Evolutionary conservation across 1,140 invertebrate species (phyloP).

Genomic region (Ceratosolen solmsi): DNA sequence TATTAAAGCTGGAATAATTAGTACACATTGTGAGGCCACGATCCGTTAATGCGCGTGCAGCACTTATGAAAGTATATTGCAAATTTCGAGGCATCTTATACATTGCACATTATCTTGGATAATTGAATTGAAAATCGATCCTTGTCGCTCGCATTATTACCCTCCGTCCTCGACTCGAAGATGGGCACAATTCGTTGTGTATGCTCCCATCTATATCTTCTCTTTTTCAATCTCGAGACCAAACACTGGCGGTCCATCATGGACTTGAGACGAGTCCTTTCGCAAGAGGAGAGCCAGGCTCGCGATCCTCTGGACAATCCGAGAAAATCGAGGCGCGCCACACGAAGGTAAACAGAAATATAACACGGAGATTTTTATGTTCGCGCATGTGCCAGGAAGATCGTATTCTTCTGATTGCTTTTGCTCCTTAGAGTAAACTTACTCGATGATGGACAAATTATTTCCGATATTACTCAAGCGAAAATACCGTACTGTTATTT

Average conservation of each 20-base stretch:
- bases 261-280: background rate
- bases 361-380: slow-evolving; percentile 24
- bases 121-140: slow-evolving; percentile 48
- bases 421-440: slow-evolving; percentile 31
- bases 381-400: background rate
- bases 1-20: too few species aligned
- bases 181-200: background rate
- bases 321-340: slow-evolving; percentile 25
- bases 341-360: slow-evolving; percentile 39
- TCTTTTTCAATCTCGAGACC: slow-evolving; percentile 41
- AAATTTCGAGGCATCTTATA: background rate
- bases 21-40: too few species aligned
- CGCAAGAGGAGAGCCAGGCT: background rate
- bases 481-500: slow-evolving; percentile 23
- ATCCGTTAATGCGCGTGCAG: too few species aligned
- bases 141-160: slow-evolving; percentile 20
- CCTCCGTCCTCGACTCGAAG: background rate
- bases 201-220: too few species aligned
- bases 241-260: slow-evolving; percentile 21
- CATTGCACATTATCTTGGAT: slow-evolving; percentile 31
- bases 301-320: background rate
- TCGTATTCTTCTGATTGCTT: slow-evolving; percentile 40
- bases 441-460: slow-evolving; percentile 26
- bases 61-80: too few species aligned
- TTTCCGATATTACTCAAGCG: slow-evolving; percentile 35